Percentiles rank a stretch among this genome's conserved stretches.
Conservation (phyloP, 2,888 invertebrate genomes). For the Polymixis flavicincta region DNA sequence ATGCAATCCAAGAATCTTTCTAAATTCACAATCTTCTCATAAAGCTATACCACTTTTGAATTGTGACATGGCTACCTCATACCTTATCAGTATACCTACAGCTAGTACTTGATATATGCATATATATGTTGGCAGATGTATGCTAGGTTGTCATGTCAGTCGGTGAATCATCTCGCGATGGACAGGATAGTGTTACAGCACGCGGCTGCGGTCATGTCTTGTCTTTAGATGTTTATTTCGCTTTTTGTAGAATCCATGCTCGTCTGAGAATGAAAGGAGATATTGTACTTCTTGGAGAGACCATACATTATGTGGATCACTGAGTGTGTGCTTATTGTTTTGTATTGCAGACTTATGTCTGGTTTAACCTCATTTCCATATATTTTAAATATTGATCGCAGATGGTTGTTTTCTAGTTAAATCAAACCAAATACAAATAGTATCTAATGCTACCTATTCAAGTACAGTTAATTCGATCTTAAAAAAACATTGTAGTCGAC, state of each 20-base stretch:
- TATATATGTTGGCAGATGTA: not conserved
- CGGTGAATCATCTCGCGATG: constrained; percentile 49
- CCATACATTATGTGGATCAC: not conserved
- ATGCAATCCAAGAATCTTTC: not conserved
- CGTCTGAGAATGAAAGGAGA: constrained; percentile 7
- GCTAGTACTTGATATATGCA: not conserved
- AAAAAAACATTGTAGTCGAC: not conserved
- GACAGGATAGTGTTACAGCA: constrained; percentile 45
- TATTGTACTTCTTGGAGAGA: not conserved
- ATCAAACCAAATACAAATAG: not conserved
- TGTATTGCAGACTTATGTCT: not conserved
- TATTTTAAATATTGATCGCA: not conserved
- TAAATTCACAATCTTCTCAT: not conserved
- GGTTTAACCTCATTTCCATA: not conserved
- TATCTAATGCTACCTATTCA: too few species aligned
- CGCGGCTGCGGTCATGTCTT: constrained; percentile 48
- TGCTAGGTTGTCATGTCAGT: constrained; percentile 10
- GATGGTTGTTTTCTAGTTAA: not conserved
- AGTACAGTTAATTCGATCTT: too few species aligned
- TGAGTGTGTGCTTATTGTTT: not conserved
- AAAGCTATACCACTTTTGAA: constrained; percentile 9
- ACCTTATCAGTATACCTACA: not conserved
- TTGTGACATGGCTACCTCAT: not conserved
- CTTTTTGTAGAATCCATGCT: constrained; percentile 2
- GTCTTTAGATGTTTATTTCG: constrained; percentile 4